Conservation (phyloP, 2,797 vertebrate species). For the Spea hammondii region DNA sequence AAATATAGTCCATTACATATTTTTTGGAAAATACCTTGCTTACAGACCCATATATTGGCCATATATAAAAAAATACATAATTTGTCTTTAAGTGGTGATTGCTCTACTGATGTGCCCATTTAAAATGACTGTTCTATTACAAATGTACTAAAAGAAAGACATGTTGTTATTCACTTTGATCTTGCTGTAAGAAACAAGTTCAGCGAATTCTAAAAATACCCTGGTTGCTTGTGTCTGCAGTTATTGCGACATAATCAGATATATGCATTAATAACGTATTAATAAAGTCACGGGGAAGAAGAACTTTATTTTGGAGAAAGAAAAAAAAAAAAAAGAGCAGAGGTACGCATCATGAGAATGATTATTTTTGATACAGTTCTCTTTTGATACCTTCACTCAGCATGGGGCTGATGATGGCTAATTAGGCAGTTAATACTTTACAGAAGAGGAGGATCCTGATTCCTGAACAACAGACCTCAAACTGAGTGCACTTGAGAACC, state of each 20-base stretch:
- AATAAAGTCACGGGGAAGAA: constrained; percentile 4
- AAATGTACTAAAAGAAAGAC: no score
- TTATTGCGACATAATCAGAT: background rate
- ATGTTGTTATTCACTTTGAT: no score
- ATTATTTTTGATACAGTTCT: constrained; percentile 16
- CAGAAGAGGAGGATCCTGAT: constrained; percentile 40
- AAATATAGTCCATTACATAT: no score
- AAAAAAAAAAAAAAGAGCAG: background rate
- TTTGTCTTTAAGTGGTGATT: no score
- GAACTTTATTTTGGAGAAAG: background rate
- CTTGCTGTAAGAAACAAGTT: no score
- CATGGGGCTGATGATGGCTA: constrained; percentile 49
- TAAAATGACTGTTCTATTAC: no score
- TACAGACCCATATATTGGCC: no score
- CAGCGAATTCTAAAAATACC: background rate
- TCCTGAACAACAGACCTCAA: constrained; percentile 30
- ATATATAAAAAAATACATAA: no score
- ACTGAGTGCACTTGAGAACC: constrained; percentile 30
- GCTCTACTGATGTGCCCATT: no score
- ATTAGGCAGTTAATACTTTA: constrained; percentile 36
- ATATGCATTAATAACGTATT: background rate
- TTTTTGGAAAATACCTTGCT: no score
- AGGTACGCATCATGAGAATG: constrained; percentile 2
- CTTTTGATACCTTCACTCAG: constrained; percentile 27
- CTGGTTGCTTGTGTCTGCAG: background rate